Evolutionary conservation across 2,888 invertebrate species (phyloP).

Genomic region (Hydriomena furcata): DNA sequence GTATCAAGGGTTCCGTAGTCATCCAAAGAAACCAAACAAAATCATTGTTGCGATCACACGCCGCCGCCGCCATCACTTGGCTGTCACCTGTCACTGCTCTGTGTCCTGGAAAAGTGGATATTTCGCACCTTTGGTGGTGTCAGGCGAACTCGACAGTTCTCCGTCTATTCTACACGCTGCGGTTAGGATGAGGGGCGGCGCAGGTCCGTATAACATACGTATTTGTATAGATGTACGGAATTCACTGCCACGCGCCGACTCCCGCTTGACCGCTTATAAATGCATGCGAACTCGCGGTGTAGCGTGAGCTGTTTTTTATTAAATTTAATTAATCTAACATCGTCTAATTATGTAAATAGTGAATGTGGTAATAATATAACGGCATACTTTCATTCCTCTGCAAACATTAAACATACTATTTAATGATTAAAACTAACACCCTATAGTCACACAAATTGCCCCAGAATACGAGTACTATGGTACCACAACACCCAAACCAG

Average conservation of each 20-base stretch:
- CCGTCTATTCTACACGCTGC: no score
- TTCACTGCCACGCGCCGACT: constrained; percentile 6
- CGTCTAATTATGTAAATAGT: constrained; percentile 42
- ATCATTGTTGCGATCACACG: no score
- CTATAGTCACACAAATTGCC: no score
- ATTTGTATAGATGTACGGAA: constrained; percentile 23
- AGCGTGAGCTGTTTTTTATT: constrained; percentile 33
- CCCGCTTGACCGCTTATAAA: constrained; percentile 24
- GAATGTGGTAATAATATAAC: constrained; percentile 22
- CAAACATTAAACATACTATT: neutral
- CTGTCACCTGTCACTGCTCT: no score
- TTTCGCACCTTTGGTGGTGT: no score
- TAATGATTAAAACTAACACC: neutral
- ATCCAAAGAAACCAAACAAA: neutral
- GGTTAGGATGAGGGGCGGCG: no score
- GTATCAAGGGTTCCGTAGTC: constrained; percentile 25
- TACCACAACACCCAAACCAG: no score
- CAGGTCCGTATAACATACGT: no score
- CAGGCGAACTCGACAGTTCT: no score
- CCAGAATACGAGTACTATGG: no score
- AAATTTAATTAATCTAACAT: constrained; percentile 43
- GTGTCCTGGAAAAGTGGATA: no score
- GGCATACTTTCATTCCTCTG: constrained; percentile 16
- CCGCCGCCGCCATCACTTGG: no score
- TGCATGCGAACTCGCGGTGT: constrained; percentile 25